phyloP scores from a whole-genome alignment of 2,888 invertebrate species.

The Neuroscelio doddi region DNA sequence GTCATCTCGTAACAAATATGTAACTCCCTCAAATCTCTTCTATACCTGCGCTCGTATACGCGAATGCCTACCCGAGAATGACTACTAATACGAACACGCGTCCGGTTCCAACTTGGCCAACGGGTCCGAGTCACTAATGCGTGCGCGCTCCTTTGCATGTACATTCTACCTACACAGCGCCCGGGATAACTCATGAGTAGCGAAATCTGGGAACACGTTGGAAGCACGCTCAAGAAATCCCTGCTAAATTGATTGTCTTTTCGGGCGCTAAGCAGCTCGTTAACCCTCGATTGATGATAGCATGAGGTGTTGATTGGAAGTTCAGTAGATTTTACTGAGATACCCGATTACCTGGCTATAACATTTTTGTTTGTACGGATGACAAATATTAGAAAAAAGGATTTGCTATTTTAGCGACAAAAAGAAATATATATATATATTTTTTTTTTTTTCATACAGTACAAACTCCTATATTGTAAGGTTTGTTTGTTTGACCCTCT shows the following conservation, averaged over 20 bases:
- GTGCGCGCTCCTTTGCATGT: slow-evolving; percentile 52
- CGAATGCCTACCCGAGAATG: slow-evolving; percentile 45
- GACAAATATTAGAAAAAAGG: no score
- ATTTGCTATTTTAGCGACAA: no score
- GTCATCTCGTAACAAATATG: slow-evolving; percentile 69
- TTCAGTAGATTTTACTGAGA: no score
- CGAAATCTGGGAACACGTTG: slow-evolving; percentile 41
- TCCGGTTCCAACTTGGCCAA: slow-evolving; percentile 51
- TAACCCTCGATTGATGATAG: slow-evolving; percentile 45
- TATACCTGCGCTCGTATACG: slow-evolving; percentile 24
- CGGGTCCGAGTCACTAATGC: slow-evolving; percentile 62
- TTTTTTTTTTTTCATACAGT: no score
- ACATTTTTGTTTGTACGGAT: no score
- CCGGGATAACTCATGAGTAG: slow-evolving; percentile 24
- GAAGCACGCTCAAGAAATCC: slow-evolving; percentile 41
- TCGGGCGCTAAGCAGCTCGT: slow-evolving; percentile 45
- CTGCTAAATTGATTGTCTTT: slow-evolving; percentile 46
- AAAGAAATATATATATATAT: no score
- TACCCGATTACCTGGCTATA: no score
- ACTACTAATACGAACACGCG: slow-evolving; percentile 48
- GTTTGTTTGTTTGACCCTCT: no score
- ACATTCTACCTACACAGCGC: slow-evolving; percentile 43
- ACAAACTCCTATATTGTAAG: no score
- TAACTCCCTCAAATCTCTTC: slow-evolving; percentile 54
- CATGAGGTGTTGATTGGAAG: no score